These are phyloP conservation scores for Hylia prasina DNA, from an alignment of 2,113 vertebrate species.

Conservation along the genomic window DNA sequence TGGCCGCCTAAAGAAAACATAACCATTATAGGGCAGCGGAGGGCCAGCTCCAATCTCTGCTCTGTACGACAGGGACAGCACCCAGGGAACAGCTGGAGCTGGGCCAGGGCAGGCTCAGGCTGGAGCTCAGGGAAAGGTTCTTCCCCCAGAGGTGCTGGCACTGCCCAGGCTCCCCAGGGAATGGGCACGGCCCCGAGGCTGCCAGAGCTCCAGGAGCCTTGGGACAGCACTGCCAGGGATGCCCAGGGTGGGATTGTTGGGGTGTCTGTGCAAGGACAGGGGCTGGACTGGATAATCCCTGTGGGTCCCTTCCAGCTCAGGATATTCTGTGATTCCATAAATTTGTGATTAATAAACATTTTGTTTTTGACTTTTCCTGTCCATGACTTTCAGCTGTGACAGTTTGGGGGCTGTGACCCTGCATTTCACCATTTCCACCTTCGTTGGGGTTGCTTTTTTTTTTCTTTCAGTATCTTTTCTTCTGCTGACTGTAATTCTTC, in stretches of 20 bases:
- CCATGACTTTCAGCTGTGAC: background rate
- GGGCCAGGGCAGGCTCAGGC: background rate
- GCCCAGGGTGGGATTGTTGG: background rate
- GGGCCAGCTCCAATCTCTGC: accelerated
- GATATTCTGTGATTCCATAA: background rate
- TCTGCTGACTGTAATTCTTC: background rate
- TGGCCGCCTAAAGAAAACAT: background rate
- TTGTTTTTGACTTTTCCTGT: background rate
- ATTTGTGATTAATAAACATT: background rate
- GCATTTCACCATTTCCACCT: background rate
- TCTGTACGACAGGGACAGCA: background rate
- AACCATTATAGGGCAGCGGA: background rate
- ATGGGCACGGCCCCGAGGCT: background rate
- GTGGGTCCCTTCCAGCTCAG: background rate
- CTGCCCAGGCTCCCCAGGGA: background rate
- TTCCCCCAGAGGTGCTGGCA: background rate
- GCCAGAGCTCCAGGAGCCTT: background rate
- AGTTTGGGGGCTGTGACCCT: background rate
- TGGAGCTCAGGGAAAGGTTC: background rate
- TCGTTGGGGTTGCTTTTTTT: background rate
- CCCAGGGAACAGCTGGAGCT: background rate
- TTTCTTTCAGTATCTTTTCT: background rate
- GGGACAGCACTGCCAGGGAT: background rate
- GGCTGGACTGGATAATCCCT: accelerated
- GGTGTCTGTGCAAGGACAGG: background rate